Percentiles rank a stretch among this genome's conserved stretches.
These are phyloP conservation scores for Leptopilina syphax DNA, from an alignment of 2,888 invertebrate species.

Conservation along the genomic window DNA sequence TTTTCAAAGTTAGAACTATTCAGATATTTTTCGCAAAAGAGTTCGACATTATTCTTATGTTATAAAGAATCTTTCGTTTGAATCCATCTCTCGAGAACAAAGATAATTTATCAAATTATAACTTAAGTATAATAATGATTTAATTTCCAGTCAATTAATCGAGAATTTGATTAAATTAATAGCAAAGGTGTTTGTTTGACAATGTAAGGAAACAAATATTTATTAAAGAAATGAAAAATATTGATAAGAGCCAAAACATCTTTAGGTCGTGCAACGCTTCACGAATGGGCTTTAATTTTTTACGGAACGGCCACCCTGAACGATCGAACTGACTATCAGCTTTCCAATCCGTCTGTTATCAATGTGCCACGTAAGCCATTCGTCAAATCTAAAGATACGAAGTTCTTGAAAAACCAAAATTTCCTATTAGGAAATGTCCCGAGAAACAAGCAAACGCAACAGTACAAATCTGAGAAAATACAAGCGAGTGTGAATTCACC, in stretches of 20 bases:
- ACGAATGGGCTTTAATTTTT: constrained; percentile 95
- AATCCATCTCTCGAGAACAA: no score
- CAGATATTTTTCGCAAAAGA: no score
- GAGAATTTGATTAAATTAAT: no score
- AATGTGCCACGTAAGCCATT: constrained; percentile 66
- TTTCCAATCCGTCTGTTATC: constrained; percentile 68
- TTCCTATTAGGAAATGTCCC: constrained; percentile 57
- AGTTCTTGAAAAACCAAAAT: constrained; percentile 65
- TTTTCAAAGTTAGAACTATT: no score
- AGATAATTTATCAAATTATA: no score
- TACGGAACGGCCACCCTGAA: constrained; percentile 88
- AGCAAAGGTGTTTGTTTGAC: background rate
- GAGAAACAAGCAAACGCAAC: constrained; percentile 71
- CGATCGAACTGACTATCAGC: constrained; percentile 71
- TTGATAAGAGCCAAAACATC: background rate
- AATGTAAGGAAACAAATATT: background rate
- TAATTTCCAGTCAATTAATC: background rate
- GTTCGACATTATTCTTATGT: no score
- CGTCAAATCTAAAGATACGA: constrained; percentile 68
- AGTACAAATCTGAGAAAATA: constrained; percentile 79
- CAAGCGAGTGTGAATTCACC: constrained; percentile 69
- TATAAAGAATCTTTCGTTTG: no score
- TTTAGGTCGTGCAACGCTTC: constrained; percentile 90
- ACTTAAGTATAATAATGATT: background rate
- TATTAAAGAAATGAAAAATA: background rate